Evolutionary conservation across 2,113 vertebrate genomes (phyloP), one percentile per base, ranked within the genome.

Genomic region (Condylura cristata): DNA sequence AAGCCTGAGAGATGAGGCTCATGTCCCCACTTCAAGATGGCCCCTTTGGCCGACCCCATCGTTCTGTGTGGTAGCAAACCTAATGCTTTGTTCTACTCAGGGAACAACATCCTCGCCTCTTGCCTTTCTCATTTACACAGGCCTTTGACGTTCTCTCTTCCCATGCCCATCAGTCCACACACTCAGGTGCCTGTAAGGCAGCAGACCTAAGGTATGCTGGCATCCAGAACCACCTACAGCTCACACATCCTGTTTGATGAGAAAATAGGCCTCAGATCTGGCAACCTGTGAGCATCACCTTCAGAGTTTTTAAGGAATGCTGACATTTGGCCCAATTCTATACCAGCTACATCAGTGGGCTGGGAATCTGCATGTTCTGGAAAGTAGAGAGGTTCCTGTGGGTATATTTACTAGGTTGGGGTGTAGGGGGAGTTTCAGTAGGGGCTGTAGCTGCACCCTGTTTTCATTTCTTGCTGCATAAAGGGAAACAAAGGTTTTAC

Each of bases 401-500:
- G 20, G 48, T 18, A 8, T 53, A 16, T 2, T 60, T 16, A 70
- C 56, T 65, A 32, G 30, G 37, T 30, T 7, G 22, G 17, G 17
- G 26, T 3, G 17, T 8, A n/a, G 17, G 2, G 44, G 26, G 30
- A 17, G 5, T 28, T 5, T 41, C 37, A 2, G 0, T 1, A 17
- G 28, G 18, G 22, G 2, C 56, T 39, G 3, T 32, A 44, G 22
- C 58, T 74, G 20, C 6, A n/a, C 22, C 63, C 4, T 63, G 41
- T 17, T 70, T 66, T 78, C 4, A 48, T 22, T 4, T 63, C 63
- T 58, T 37, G 39, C 8, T 56, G 20, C 51, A 39, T 8, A 28
- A 30, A 37, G 1, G 8, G 32, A 8, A 44, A 58, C 41, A 51
- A 70, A 71, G 53, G 18, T 28, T 78, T 86, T 61, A 28, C 85